Percentiles rank a stretch among this genome's conserved stretches.
phyloP scores from a whole-genome alignment of 2,797 vertebrate genomes.

The Crocodylus rhombifer region DNA sequence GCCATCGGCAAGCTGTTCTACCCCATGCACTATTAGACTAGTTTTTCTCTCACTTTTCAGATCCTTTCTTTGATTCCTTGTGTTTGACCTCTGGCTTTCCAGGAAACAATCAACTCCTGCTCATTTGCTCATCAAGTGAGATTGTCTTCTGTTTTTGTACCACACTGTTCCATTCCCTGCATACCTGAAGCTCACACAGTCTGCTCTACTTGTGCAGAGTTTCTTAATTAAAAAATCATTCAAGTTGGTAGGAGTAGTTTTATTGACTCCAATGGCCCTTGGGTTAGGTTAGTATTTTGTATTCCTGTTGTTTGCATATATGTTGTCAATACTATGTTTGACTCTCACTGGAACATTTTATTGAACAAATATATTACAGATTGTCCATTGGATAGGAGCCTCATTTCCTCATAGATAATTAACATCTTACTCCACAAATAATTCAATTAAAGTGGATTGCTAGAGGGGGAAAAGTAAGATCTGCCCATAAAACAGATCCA shows the following conservation, averaged over 20 bases:
- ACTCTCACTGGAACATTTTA: neutral
- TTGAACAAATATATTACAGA: neutral
- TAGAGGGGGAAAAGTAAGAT: neutral
- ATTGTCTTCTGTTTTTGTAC: neutral
- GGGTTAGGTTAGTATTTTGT: neutral
- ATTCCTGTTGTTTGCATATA: neutral
- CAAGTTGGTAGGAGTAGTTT: neutral
- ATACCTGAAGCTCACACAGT: neutral
- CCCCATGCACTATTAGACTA: neutral
- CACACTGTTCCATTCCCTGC: neutral
- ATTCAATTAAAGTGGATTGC: neutral
- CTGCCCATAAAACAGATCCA: neutral
- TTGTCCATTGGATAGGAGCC: neutral
- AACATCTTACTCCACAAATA: neutral
- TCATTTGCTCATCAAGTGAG: neutral
- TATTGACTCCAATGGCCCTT: neutral
- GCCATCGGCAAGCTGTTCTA: neutral
- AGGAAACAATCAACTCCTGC: neutral
- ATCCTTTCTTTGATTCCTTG: neutral
- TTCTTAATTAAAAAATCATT: neutral
- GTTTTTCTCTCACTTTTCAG: neutral
- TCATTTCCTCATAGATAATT: neutral
- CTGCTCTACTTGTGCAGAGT: neutral
- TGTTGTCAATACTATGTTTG: neutral
- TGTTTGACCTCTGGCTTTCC: neutral